Evolutionary conservation across 2,797 vertebrate genomes (phyloP), one percentile per base, ranked within the genome.

Genomic region (Paratrypauchen microcephalus): DNA sequence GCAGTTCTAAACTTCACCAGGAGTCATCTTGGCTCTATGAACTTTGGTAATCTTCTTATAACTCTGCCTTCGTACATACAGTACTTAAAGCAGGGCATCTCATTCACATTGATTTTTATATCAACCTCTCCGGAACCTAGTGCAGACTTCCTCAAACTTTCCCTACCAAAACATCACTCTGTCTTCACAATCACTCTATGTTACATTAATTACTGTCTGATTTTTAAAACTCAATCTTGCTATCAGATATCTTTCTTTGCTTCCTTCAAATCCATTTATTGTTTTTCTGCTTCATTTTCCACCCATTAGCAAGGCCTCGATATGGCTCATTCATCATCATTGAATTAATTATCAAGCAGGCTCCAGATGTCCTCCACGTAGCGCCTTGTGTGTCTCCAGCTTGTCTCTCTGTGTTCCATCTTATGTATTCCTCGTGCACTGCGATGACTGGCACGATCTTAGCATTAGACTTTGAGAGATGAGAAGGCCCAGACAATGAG

Each of bases 341-440:
- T 83, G 82, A 87, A 83, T 82, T 68, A 90, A 87, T 89, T 86
- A 87, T 68, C 70, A 81, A 74, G 71, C 70, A 55, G 65, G 57
- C 81, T 85, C 80, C 83, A 84, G 78, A 87, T 86, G 84, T 88
- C 85, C 80, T 75, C 77, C 72, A 39, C 45, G 64, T 52, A 19
- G 45, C 65, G 32, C 32, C 32, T 36, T 9, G 32, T 36, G 32
- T 8, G 80, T 88, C 75, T 77, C 77, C 39, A 8, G 84, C 84
- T 71, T 18, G 74, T 83, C 77, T 79, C 68, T 64, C 26, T 45
- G 18, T 8, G 24, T 58, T 70, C 39, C 55, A 71, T 75, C 77
- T 83, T 80, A 75, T 65, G 83, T 82, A 84, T 86, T 73, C 83
- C 47, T 76, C 74, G 68, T 47, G 68, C 7, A 80, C 68, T 9